Conservation (phyloP, 2,797 vertebrate genomes). For the Naso thynnoides region DNA sequence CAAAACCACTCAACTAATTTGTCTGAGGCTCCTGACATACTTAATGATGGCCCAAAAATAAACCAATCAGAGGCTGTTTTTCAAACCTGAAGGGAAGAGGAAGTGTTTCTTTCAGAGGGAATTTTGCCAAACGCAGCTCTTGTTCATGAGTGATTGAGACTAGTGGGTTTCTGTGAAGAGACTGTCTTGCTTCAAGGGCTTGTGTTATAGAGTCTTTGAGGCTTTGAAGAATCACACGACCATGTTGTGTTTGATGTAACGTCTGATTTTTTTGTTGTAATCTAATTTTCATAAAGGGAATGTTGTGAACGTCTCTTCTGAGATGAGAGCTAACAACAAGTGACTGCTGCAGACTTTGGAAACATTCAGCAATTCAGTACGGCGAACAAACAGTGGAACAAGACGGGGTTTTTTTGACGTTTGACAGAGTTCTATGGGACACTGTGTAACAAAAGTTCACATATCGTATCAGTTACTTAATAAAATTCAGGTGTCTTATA, state of each 20-base stretch:
- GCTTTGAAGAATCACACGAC: constrained; percentile 70
- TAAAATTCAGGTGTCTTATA: constrained; percentile 7
- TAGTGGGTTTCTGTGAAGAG: constrained; percentile 56
- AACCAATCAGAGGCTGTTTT: constrained; percentile 56
- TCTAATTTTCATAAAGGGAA: constrained; percentile 71
- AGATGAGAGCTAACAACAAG: constrained; percentile 59
- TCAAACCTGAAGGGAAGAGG: constrained; percentile 50
- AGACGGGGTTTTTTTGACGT: background rate
- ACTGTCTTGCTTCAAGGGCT: constrained; percentile 61
- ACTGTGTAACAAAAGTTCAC: background rate
- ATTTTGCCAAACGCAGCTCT: constrained; percentile 54
- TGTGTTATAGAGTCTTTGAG: constrained; percentile 53
- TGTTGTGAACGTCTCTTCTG: constrained; percentile 39
- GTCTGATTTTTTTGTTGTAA: constrained; percentile 67
- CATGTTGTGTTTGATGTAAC: constrained; percentile 72
- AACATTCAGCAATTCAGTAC: constrained; percentile 21
- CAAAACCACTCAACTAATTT: constrained; percentile 65
- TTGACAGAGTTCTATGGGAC: background rate
- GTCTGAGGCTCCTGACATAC: constrained; percentile 50
- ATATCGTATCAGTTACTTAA: background rate
- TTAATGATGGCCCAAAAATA: constrained; percentile 57
- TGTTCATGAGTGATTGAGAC: constrained; percentile 70
- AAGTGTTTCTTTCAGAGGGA: constrained; percentile 56
- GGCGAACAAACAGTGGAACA: background rate
- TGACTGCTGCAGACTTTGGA: constrained; percentile 28